These are phyloP conservation scores for Lasioglossum zephyrum DNA, from an alignment of 2,888 invertebrate genomes.

Conservation along the genomic window DNA sequence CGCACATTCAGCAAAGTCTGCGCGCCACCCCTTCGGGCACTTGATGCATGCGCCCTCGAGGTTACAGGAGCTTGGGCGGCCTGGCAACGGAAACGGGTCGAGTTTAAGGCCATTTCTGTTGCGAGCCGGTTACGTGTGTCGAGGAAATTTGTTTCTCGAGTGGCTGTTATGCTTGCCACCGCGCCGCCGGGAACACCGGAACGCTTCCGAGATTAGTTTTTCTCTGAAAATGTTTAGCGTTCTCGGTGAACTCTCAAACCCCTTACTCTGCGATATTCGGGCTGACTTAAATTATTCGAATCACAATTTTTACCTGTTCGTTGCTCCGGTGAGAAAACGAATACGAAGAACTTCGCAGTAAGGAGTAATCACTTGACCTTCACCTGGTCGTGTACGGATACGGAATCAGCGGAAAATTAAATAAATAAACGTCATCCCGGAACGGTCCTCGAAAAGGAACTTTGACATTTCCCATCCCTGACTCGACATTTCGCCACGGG, in stretches of 20 bases:
- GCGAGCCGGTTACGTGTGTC: background rate
- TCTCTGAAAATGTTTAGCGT: background rate
- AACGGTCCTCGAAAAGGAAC: background rate
- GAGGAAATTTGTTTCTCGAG: background rate
- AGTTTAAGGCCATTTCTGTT: slow-evolving; percentile 11
- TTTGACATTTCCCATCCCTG: background rate
- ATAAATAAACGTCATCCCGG: background rate
- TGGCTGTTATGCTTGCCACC: background rate
- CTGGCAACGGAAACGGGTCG: background rate
- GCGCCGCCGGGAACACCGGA: background rate
- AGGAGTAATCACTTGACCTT: background rate
- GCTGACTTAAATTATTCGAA: background rate
- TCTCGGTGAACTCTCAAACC: background rate
- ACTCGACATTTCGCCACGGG: background rate
- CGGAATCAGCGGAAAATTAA: background rate
- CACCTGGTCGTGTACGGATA: background rate
- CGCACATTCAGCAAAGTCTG: slow-evolving; percentile 81
- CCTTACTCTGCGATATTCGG: background rate
- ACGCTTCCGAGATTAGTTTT: background rate
- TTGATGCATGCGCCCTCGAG: slow-evolving; percentile 28
- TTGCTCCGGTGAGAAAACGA: background rate
- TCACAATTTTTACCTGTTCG: no score
- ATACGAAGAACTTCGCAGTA: background rate
- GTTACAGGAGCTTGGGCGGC: slow-evolving; percentile 11
- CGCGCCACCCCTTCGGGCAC: slow-evolving; percentile 41